Evolutionary conservation across 2,888 invertebrate species (phyloP).

Genomic region (Caprella mutica): DNA sequence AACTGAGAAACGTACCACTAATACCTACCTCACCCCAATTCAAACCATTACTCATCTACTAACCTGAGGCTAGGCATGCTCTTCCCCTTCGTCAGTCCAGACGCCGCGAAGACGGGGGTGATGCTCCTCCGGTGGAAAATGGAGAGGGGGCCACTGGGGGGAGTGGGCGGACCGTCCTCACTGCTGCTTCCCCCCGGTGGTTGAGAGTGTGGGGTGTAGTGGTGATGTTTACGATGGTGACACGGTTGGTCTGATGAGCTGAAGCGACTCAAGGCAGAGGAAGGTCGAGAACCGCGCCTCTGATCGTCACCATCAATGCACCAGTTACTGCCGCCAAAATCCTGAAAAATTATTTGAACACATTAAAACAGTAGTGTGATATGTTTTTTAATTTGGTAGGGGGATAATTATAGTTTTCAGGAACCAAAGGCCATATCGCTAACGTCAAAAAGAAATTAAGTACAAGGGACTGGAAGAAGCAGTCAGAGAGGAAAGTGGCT

Average conservation of each 20-base stretch:
- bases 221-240: neutral
- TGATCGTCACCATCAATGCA: constrained; percentile 29
- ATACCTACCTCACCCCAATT: neutral
- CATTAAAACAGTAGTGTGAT: too few relatives aligned
- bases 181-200: constrained; percentile 6
- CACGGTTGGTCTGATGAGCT: neutral
- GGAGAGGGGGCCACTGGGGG: neutral
- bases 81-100: constrained; percentile 76
- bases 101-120: neutral
- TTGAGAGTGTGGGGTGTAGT: constrained; percentile 1
- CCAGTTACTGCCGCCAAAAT: constrained; percentile 31
- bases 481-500: too few relatives aligned
- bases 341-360: too few relatives aligned
- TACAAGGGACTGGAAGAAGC: too few relatives aligned
- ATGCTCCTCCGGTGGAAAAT: neutral
- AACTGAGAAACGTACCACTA: too few relatives aligned
- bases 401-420: too few relatives aligned
- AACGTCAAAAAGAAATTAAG: too few relatives aligned
- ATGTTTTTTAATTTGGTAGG: too few relatives aligned
- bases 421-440: too few relatives aligned
- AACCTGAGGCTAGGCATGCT: constrained; percentile 94
- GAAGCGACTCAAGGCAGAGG: neutral
- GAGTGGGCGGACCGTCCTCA: neutral
- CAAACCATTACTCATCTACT: constrained; percentile 30
- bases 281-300: constrained; percentile 15